A percentile compares a stretch with the other conserved stretches of the same genome.
Conservation (phyloP, 2,113 vertebrate species). For the Thymallus thymallus region DNA sequence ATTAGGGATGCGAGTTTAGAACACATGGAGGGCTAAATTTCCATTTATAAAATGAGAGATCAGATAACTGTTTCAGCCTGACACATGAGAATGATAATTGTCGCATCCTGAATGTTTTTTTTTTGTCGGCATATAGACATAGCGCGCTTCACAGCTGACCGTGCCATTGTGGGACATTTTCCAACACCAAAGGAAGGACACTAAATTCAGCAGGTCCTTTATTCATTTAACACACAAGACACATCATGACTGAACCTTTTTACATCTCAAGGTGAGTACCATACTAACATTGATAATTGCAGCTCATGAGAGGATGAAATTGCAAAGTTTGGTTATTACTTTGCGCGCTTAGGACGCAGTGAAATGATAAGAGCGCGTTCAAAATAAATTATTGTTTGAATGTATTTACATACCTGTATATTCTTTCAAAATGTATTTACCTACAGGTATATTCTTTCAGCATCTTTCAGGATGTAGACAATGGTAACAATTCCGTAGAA, state of each 20-base stretch:
- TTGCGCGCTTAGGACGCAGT: constrained; percentile 21
- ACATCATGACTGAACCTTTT: constrained; percentile 48
- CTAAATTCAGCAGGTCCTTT: background rate
- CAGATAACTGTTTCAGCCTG: background rate
- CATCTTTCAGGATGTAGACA: no score
- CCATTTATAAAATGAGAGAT: background rate
- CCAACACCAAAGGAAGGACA: constrained; percentile 31
- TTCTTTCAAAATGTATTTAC: no score
- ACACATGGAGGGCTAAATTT: background rate
- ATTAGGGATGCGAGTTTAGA: background rate
- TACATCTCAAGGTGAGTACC: constrained; percentile 62
- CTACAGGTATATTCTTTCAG: no score
- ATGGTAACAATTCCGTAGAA: no score
- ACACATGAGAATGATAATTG: no score
- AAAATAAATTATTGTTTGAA: background rate
- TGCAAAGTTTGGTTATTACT: constrained; percentile 54
- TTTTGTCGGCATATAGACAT: background rate
- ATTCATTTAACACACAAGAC: background rate
- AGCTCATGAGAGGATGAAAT: background rate
- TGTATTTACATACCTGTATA: background rate
- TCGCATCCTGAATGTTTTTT: background rate
- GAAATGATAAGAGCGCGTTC: background rate
- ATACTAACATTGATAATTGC: background rate
- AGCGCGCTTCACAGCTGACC: background rate
- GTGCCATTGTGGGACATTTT: background rate